Evolutionary conservation across 2,797 vertebrate genomes (phyloP).

Genomic region (Pangasius macronema): DNA sequence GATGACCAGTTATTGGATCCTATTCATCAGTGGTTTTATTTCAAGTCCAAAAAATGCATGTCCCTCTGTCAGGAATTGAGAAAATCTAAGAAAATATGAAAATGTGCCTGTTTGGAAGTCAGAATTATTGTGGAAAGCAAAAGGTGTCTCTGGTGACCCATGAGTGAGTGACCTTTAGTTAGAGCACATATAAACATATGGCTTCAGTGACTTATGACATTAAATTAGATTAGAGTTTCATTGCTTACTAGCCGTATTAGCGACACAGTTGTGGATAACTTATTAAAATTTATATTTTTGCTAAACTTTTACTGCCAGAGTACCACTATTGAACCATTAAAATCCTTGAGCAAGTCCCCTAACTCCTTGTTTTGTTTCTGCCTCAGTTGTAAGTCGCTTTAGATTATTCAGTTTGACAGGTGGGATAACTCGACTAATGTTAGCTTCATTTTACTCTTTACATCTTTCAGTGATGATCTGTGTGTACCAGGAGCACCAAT

Average conservation of each 20-base stretch:
- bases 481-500: neutral
- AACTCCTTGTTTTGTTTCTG: neutral
- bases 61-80: neutral
- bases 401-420: no score
- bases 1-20: neutral
- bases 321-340: neutral
- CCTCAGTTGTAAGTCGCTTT: no score
- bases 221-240: neutral
- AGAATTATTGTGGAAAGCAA: neutral
- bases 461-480: neutral
- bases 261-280: neutral
- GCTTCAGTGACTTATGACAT: neutral
- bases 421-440: no score
- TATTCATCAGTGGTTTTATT: neutral
- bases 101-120: neutral
- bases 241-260: neutral
- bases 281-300: neutral
- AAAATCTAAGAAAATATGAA: neutral
- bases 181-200: neutral
- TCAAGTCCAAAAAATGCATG: neutral
- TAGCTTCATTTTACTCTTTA: neutral
- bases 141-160: neutral
- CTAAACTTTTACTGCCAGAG: neutral
- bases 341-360: neutral
- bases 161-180: neutral